These are phyloP conservation scores for Willowsia nigromaculata DNA, from an alignment of 2,888 invertebrate genomes.

Conservation along the genomic window DNA sequence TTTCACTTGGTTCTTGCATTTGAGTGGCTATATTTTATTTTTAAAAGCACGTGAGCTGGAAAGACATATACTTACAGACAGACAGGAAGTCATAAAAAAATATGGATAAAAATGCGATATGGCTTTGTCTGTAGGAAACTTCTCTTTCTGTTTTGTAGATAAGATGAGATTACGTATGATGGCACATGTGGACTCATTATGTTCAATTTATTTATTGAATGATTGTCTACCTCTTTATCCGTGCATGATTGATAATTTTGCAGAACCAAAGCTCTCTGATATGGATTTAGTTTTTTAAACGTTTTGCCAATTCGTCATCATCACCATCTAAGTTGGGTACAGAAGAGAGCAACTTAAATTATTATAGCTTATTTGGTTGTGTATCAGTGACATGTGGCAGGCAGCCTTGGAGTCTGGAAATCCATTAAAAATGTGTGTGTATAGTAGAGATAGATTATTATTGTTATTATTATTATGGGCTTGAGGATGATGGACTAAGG, in stretches of 20 bases:
- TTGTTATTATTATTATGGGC: background rate
- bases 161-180: background rate
- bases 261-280: constrained; percentile 21
- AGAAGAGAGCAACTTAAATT: background rate
- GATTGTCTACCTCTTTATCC: background rate
- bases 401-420: background rate
- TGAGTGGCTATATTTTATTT: background rate
- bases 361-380: background rate
- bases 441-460: too few species aligned
- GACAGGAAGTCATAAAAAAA: constrained; percentile 25
- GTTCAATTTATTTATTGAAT: background rate
- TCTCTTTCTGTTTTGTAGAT: too few species aligned
- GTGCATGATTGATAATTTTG: constrained; percentile 20
- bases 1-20: too few species aligned
- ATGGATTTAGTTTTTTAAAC: too few species aligned
- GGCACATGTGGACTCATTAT: background rate
- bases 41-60: background rate
- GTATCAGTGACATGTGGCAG: background rate
- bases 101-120: background rate
- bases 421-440: background rate
- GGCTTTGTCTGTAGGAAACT: background rate
- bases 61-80: background rate
- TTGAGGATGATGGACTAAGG: background rate
- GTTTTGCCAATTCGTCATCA: background rate
- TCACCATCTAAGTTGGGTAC: background rate